Percentiles rank a stretch among this genome's conserved stretches.
phyloP scores from a whole-genome alignment of 2,113 vertebrate genomes.

The Odocoileus virginianus region DNA sequence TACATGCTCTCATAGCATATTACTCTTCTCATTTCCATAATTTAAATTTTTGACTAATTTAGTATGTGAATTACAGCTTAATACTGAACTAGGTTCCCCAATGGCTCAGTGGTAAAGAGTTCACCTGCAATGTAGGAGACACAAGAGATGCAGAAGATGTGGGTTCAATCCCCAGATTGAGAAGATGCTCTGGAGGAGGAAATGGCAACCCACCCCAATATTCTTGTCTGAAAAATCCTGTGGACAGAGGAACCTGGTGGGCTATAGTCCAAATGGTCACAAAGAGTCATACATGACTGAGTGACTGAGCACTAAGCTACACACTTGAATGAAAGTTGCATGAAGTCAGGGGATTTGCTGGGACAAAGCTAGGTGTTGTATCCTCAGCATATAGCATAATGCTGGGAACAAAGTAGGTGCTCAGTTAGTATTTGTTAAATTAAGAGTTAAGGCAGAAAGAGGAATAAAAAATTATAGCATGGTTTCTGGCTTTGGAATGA shows the following conservation, averaged over 20 bases:
- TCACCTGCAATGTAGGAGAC: background rate
- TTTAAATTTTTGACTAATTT: conserved; percentile 1
- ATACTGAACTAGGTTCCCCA: background rate
- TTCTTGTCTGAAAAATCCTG: background rate
- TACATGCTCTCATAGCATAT: background rate
- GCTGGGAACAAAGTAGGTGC: background rate
- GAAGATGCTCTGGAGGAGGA: background rate
- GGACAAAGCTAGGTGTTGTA: background rate
- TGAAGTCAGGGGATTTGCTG: background rate
- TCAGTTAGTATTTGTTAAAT: background rate
- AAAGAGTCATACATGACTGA: background rate
- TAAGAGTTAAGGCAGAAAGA: background rate
- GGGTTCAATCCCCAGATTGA: background rate
- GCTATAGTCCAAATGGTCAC: background rate
- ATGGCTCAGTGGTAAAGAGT: background rate
- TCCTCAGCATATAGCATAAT: background rate
- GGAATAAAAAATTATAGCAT: background rate
- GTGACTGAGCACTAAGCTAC: background rate
- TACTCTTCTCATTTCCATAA: background rate
- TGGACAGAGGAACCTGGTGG: background rate
- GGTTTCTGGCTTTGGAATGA: background rate
- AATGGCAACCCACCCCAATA: background rate
- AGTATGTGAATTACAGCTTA: background rate
- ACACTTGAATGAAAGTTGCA: background rate
- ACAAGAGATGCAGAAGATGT: background rate